These are phyloP conservation scores for Pammene fasciana DNA, from an alignment of 2,888 invertebrate genomes.

Conservation along the genomic window DNA sequence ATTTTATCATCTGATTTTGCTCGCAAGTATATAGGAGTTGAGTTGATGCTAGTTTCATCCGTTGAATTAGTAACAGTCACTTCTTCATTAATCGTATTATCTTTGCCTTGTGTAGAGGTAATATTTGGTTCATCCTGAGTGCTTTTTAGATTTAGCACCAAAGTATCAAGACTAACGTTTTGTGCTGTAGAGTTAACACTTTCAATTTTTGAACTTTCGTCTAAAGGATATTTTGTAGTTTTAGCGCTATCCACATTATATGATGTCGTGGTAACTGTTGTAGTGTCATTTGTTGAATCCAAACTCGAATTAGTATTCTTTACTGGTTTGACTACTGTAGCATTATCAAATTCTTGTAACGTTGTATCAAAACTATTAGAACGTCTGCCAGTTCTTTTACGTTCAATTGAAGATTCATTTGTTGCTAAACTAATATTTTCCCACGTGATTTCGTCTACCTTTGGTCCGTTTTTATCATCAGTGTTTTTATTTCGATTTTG, in stretches of 20 bases:
- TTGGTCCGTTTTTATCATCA: neutral
- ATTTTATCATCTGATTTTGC: too few species aligned
- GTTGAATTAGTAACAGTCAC: too few species aligned
- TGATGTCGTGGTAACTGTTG: neutral
- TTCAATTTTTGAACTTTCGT: neutral
- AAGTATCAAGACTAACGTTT: neutral
- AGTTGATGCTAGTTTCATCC: too few species aligned
- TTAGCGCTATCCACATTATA: neutral
- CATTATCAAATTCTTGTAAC: neutral
- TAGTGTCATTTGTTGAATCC: neutral
- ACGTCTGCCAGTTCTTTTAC: conserved; percentile 3
- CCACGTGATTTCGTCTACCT: neutral
- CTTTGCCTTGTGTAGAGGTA: neutral
- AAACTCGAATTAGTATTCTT: neutral
- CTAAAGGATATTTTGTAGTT: neutral
- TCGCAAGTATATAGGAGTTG: too few species aligned
- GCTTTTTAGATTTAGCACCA: neutral
- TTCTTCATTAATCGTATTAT: too few species aligned
- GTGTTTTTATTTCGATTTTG: neutral
- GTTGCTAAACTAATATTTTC: conserved; percentile 1
- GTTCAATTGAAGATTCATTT: neutral
- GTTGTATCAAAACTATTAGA: neutral
- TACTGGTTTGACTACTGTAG: neutral
- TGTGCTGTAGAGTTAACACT: neutral
- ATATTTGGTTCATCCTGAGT: neutral